Percentiles rank a stretch among this genome's conserved stretches.
Evolutionary conservation across 2,888 invertebrate genomes (phyloP).

Genomic region (Sphinx pinastri): DNA sequence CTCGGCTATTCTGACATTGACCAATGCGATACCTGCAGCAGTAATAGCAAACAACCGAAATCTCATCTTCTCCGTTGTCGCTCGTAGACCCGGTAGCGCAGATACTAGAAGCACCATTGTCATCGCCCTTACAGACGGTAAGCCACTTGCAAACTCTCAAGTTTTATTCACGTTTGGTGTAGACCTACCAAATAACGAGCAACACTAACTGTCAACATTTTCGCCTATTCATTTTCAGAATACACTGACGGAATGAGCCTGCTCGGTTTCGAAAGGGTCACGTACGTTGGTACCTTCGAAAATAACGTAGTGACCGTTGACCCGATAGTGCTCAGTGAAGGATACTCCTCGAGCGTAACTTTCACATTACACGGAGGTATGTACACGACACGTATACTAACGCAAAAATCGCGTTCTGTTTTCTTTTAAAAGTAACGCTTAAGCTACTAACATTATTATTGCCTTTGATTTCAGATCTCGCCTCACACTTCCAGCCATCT

Average conservation of each 20-base stretch:
- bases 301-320: neutral
- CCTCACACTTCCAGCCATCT: neutral
- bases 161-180: neutral
- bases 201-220: neutral
- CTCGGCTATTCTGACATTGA: neutral
- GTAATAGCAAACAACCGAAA: conserved; percentile 33
- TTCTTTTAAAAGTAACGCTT: no score
- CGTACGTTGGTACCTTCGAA: neutral
- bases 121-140: conserved; percentile 40
- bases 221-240: neutral
- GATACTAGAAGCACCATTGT: conserved; percentile 42
- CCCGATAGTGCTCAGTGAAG: neutral
- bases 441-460: neutral
- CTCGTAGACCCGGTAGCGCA: conserved; percentile 38
- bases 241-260: neutral
- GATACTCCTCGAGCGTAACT: neutral
- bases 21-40: neutral
- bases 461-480: neutral
- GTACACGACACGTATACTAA: neutral
- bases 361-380: neutral
- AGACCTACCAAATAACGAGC: neutral
- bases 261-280: conserved; percentile 6
- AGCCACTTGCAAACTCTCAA: neutral
- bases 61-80: conserved; percentile 41
- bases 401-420: no score